These are phyloP conservation scores for Holacanthella duospinosa DNA, from an alignment of 2,888 invertebrate genomes.

Conservation along the genomic window DNA sequence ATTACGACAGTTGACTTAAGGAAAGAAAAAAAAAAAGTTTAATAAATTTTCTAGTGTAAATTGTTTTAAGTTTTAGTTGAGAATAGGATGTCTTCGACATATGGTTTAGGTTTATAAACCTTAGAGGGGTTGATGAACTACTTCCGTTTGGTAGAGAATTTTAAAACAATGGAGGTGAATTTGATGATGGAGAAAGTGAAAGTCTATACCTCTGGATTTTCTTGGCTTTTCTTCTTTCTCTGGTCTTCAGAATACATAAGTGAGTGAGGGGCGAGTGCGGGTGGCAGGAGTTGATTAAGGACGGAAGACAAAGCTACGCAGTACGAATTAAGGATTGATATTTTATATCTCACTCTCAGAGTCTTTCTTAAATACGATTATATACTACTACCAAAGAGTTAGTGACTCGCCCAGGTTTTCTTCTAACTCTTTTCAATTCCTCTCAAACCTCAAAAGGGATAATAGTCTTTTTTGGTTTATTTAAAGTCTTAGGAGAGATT, in stretches of 20 bases:
- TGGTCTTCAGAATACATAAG: not conserved
- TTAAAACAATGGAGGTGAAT: conserved; percentile 6
- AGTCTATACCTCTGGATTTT: not conserved
- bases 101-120: not conserved
- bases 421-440: no score
- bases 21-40: no score
- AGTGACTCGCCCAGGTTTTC: no score
- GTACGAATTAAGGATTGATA: conserved; percentile 7
- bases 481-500: conserved; percentile 17
- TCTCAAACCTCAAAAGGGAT: no score
- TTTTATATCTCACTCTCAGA: not conserved
- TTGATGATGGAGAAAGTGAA: not conserved
- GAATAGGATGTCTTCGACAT: not conserved
- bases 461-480: conserved; percentile 12
- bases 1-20: no score
- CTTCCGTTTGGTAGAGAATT: conserved; percentile 3
- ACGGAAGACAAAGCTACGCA: conserved; percentile 7
- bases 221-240: not conserved
- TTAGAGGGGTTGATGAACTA: not conserved
- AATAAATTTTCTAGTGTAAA: no score
- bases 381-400: no score
- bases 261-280: not conserved
- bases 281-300: conserved; percentile 14
- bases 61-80: no score
- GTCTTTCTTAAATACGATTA: no score